Evolutionary conservation across 2,113 vertebrate genomes (phyloP).

Genomic region (Saimiri boliviensis): DNA sequence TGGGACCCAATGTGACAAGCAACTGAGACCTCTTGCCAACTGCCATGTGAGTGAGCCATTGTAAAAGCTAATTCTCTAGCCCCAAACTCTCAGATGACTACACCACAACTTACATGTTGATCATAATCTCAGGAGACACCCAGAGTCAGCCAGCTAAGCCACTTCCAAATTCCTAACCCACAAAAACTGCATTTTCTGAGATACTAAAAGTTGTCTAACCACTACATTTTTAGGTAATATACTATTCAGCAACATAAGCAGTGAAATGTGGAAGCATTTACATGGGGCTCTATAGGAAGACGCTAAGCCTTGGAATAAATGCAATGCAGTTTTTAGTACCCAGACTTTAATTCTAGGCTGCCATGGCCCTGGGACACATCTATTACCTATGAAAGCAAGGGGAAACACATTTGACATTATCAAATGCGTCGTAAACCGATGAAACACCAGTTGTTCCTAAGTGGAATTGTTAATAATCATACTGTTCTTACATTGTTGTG

Average conservation of each 20-base stretch:
- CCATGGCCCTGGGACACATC: neutral
- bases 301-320: neutral
- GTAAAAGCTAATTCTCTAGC: neutral
- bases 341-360: neutral
- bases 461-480: conserved; percentile 17
- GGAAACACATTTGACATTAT: neutral
- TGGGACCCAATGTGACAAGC: neutral
- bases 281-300: neutral
- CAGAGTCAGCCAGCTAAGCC: neutral
- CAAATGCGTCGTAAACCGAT: neutral
- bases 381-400: neutral
- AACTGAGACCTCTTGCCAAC: neutral
- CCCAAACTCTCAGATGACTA: neutral
- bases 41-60: neutral
- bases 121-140: neutral
- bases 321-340: neutral
- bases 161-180: conserved; percentile 16
- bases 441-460: neutral
- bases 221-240: neutral
- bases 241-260: neutral
- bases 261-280: conserved; percentile 12
- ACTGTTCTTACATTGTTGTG: neutral
- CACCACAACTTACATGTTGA: neutral
- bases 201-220: neutral
- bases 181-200: conserved; percentile 39